Base-by-base conservation (phyloP, 2,888 invertebrate genomes). In the Athetis lepigone region DNA sequence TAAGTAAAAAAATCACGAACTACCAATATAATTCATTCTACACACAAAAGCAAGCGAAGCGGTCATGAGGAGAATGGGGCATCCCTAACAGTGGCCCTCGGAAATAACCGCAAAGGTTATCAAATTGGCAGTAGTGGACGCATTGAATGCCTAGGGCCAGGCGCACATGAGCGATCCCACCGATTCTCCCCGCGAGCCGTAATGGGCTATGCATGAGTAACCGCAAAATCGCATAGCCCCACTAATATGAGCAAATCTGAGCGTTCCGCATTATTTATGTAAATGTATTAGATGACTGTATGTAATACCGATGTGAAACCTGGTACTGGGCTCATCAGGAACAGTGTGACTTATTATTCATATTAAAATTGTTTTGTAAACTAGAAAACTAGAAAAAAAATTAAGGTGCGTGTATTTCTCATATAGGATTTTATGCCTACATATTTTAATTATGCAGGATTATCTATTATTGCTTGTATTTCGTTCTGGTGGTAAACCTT, bases 51-150 rank as follows among this genome's bases (percentile, higher is more conserved):
- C 49, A 50, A 80, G 50, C 64, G 51, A n/a, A 66, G 65, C 77
- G 36, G 54, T 65, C 59, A 79, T 50, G 67, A 46, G 58, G 63
- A 62, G 62, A 76, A 71, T 67, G 69, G 74, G 61, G 55, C 62
- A 63, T 64, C 80, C 67, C 65, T 75, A 65, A 63, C 73, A 72
- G 61, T 60, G 68, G 66, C 59, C 70, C 82, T 75, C 73, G 75
- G 75, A 81, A 77, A 80, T 70, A 77, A 74, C 75, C 77, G 65
- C 80, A 77, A 79, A 75, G 81, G 82, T 82, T 82, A 82, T 80
- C 74, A 77, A 79, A 82, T 82, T 77, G 81, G 75, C 70, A 72
- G 77, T 78, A 81, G 68, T 75, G 83, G 76, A 68, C 75, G 58
- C 70, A 77, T 76, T 77, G 75, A 75, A 81, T 75, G 70, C 79